Conservation (phyloP, 2,888 invertebrate species). For the Parochlus steinenii region DNA sequence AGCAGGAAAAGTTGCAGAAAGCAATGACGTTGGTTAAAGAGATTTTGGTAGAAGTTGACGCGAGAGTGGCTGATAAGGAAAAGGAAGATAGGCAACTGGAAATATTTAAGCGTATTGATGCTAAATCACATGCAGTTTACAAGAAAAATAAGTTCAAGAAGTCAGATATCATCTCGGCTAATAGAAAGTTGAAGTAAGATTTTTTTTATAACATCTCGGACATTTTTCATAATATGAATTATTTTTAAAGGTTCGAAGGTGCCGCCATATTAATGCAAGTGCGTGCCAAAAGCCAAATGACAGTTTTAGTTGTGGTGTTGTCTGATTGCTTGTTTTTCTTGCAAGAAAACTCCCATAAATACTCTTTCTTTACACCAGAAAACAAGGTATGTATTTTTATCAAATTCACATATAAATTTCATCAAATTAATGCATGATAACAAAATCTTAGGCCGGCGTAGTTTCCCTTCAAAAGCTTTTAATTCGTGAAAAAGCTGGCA, state of each 20-base stretch:
- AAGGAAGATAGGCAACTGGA: conserved; percentile 77
- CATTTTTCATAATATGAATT: background rate
- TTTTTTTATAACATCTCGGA: background rate
- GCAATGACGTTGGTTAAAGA: conserved; percentile 72
- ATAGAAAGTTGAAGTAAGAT: conserved; percentile 55
- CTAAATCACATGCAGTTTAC: conserved; percentile 76
- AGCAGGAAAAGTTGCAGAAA: conserved; percentile 61
- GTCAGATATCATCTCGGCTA: conserved; percentile 71
- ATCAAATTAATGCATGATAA: conserved; percentile 10
- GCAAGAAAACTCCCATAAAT: conserved; percentile 83
- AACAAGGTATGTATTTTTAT: conserved; percentile 49
- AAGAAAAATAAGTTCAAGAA: conserved; percentile 83
- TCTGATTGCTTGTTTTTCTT: conserved; percentile 86
- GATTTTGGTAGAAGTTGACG: conserved; percentile 78
- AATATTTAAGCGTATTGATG: conserved; percentile 83
- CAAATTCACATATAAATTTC: background rate
- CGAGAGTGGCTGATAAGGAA: conserved; percentile 84
- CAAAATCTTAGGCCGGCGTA: conserved; percentile 58
- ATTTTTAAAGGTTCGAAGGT: conserved; percentile 57
- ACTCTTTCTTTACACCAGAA: conserved; percentile 83
- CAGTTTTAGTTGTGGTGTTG: conserved; percentile 73
- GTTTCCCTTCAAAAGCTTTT: conserved; percentile 81
- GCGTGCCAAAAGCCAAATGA: conserved; percentile 69
- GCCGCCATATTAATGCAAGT: conserved; percentile 80
- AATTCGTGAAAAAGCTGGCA: conserved; percentile 87